A percentile compares a stretch with the other conserved stretches of the same genome.
phyloP scores from a whole-genome alignment of 2,797 vertebrate genomes.

The Poliocrania exsul region DNA sequence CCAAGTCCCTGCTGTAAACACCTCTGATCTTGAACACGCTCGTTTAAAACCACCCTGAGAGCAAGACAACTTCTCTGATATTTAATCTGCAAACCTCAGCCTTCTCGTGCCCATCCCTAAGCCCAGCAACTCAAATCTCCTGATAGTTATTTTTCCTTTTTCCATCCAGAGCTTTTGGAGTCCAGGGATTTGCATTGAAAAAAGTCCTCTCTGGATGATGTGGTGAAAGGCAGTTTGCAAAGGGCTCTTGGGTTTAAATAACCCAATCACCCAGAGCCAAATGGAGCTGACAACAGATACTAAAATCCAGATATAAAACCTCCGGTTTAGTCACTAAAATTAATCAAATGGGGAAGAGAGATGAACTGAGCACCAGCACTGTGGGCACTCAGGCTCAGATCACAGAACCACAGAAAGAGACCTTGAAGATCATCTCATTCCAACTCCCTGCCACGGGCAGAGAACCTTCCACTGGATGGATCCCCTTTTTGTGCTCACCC shows the following conservation, averaged over 20 bases:
- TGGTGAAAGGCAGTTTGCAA: neutral
- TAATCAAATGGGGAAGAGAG: neutral
- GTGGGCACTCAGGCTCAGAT: accelerated
- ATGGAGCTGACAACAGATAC: neutral
- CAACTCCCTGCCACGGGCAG: accelerated
- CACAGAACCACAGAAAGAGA: neutral
- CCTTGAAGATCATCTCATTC: neutral
- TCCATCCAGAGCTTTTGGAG: neutral
- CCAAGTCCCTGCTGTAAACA: neutral
- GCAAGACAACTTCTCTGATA: neutral
- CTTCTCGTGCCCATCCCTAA: neutral
- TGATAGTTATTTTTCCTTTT: neutral
- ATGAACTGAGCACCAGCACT: neutral
- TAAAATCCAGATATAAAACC: neutral
- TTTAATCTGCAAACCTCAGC: neutral
- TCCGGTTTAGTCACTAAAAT: neutral
- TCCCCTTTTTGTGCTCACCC: no score
- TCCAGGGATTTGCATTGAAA: neutral
- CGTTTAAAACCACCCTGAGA: neutral
- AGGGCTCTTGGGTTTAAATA: neutral
- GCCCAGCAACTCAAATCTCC: neutral
- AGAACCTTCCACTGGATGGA: accelerated
- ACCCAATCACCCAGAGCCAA: neutral
- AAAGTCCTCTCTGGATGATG: neutral
- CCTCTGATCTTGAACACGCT: accelerated